Base-by-base conservation (phyloP, 1,140 invertebrate species). In the Bombus superbus region DNA sequence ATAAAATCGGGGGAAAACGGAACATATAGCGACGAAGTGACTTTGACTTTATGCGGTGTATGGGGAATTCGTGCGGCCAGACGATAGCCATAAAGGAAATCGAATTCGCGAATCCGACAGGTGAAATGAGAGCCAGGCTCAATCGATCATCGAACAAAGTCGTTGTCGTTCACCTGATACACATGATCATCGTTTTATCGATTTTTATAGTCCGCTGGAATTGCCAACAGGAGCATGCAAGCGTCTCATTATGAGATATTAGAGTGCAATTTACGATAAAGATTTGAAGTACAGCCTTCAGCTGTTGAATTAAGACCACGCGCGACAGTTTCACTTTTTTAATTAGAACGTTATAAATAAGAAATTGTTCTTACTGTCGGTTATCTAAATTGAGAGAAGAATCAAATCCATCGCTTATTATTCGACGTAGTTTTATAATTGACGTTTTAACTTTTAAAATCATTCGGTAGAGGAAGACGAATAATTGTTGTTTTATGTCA, bases 81-180 rank as follows among this genome's bases (percentile, higher is more conserved):
- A 25, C 68, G 13, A 53, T 40, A 77, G n/a, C 76, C 76, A 82
- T 77, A 80, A 89, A 89, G 81, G 77, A 76, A 86, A 89, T 83
- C 59, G 84, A 89, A 85, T 80, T 66, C 57, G 64, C 81, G 80
- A 86, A 77, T 80, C 74, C 83, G 88, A 89, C 88, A 89, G 88
- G 88, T 89, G 88, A 89, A 85, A 69, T 68, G 74, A 69, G 80
- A 86, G 42, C 38, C 10, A 38, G 76, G 76, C 32, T 86, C 76
- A 72, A 83, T 79, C 62, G 83, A 85, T 85, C 77, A 79, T 5
- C 11, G 25, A 86, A 86, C 81, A 66, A 74, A 74, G 22, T 74
- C 80, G 66, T 89, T 81, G 86, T 86, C 77, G 68, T 83, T 47
- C 77, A 89, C 73, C 76, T 86, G 84, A 83, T 86, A 89, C 47